phyloP scores from a whole-genome alignment of 2,888 invertebrate species.

The Furcula furcula region DNA sequence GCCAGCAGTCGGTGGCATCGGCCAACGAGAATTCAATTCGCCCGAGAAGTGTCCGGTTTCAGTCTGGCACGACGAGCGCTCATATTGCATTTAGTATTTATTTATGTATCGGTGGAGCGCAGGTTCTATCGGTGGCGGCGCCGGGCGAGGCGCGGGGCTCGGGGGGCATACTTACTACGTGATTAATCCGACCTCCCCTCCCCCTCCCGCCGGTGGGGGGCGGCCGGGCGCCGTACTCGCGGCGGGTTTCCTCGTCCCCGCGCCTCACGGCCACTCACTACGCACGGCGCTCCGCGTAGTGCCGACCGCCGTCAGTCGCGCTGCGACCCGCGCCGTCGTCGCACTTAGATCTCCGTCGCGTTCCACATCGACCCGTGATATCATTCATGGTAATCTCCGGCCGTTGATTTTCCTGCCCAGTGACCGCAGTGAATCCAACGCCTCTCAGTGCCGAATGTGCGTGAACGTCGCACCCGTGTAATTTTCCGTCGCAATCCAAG shows the following conservation, averaged over 20 bases:
- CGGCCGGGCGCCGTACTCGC: slow-evolving; percentile 73
- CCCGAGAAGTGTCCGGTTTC: slow-evolving; percentile 78
- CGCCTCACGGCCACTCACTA: slow-evolving; percentile 81
- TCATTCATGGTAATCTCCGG: slow-evolving; percentile 75
- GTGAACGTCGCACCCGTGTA: slow-evolving; percentile 67
- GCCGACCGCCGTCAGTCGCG: slow-evolving; percentile 74
- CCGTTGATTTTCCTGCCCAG: slow-evolving; percentile 73
- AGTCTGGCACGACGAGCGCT: slow-evolving; percentile 74
- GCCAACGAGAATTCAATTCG: slow-evolving; percentile 69
- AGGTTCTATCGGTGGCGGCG: slow-evolving; percentile 62
- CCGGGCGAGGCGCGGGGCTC: slow-evolving; percentile 42
- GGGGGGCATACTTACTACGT: slow-evolving; percentile 80
- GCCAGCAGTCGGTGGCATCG: slow-evolving; percentile 66
- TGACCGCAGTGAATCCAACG: slow-evolving; percentile 64
- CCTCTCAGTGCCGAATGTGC: slow-evolving; percentile 72
- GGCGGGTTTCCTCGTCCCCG: slow-evolving; percentile 82
- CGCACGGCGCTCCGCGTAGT: slow-evolving; percentile 77
- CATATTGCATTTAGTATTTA: slow-evolving; percentile 75
- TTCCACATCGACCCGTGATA: slow-evolving; percentile 54
- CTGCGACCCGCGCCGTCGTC: slow-evolving; percentile 75
- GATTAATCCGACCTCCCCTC: slow-evolving; percentile 71
- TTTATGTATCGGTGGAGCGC: slow-evolving; percentile 75
- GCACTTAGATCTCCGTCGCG: slow-evolving; percentile 43
- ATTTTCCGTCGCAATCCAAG: slow-evolving; percentile 67
- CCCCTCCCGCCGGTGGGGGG: slow-evolving; percentile 47